Percentiles rank a stretch among this genome's conserved stretches.
Evolutionary conservation across 2,113 vertebrate species (phyloP).

Genomic region (Charadrius vociferus): DNA sequence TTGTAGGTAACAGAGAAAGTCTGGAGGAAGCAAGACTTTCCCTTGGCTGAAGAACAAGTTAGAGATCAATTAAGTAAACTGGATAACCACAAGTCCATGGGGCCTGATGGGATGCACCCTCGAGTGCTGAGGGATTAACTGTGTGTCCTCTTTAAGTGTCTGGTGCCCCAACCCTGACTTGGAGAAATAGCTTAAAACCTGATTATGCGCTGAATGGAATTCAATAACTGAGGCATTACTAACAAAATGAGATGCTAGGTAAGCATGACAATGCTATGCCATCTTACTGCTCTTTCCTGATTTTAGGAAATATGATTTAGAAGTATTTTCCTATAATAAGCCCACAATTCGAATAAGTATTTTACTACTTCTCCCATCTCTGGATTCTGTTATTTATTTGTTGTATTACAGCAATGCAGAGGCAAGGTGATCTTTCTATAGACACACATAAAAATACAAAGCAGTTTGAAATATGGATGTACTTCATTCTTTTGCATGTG

Average conservation of each 20-base stretch:
- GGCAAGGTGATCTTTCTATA: background rate
- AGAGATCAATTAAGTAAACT: too few species aligned
- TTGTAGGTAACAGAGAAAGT: too few species aligned
- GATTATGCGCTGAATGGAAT: background rate
- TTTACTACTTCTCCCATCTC: background rate
- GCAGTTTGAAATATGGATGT: background rate
- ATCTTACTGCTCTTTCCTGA: background rate
- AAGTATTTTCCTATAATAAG: background rate
- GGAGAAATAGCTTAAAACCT: background rate
- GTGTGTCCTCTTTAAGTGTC: background rate
- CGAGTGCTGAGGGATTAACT: too few species aligned
- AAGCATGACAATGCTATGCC: background rate
- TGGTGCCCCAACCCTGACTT: background rate
- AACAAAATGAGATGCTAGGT: background rate
- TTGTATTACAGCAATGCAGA: background rate
- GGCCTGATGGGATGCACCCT: too few species aligned
- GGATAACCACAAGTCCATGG: too few species aligned
- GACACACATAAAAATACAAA: background rate
- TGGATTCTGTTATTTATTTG: background rate
- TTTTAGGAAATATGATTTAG: background rate
- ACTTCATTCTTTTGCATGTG: background rate
- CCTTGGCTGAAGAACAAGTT: too few species aligned
- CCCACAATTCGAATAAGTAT: background rate
- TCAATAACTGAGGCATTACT: background rate
- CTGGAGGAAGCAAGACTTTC: too few species aligned